phyloP scores from a whole-genome alignment of 2,888 invertebrate species.

The Arctia plantaginis region DNA sequence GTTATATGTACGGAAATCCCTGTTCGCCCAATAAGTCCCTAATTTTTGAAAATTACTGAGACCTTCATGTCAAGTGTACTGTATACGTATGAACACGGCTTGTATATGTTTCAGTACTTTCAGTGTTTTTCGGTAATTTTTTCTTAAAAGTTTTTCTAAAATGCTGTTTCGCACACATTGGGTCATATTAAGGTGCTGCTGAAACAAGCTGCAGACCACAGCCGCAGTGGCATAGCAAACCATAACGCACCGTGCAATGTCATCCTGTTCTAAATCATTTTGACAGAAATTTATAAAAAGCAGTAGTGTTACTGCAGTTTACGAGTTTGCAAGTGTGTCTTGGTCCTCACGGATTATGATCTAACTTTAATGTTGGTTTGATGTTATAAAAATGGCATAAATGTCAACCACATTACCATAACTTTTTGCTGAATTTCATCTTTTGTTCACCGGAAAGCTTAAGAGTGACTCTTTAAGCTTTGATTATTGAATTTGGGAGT shows the following conservation, averaged over 20 bases:
- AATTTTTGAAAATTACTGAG: not conserved
- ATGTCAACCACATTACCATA: too few relatives aligned
- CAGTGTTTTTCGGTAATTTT: not conserved
- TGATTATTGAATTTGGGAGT: not conserved
- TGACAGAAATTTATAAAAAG: too few relatives aligned
- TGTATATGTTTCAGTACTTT: not conserved
- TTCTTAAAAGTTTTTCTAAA: not conserved
- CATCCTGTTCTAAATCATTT: too few relatives aligned
- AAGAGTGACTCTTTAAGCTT: not conserved
- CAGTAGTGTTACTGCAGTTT: not conserved
- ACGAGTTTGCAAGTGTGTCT: not conserved
- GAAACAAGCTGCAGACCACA: too few relatives aligned
- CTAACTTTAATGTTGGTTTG: not conserved
- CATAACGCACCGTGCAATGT: too few relatives aligned
- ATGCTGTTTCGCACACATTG: not conserved
- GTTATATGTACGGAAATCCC: not conserved
- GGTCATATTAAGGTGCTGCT: not conserved
- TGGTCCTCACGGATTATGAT: not conserved
- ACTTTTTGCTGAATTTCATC: too few relatives aligned
- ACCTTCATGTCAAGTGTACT: not conserved
- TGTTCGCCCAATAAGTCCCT: not conserved
- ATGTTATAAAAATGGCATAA: not conserved
- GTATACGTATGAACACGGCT: not conserved
- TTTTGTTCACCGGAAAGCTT: not conserved
- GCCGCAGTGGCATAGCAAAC: too few relatives aligned